Conservation (phyloP, 2,797 vertebrate genomes). For the Melanotaenia nigrans region DNA sequence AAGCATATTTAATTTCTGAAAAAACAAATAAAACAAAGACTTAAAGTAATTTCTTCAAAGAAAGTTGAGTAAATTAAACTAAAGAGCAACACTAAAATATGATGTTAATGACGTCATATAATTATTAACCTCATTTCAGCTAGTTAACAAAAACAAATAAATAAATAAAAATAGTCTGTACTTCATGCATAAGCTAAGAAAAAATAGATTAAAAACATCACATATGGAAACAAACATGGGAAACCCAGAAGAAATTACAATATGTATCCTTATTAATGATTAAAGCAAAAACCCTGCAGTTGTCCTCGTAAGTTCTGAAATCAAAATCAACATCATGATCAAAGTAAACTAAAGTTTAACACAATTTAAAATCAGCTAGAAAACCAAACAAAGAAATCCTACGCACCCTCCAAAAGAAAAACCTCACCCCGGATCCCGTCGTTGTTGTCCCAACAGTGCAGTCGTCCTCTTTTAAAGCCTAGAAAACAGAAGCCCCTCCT, state of each 20-base stretch:
- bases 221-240: not conserved
- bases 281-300: not conserved
- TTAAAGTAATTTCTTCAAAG: not conserved
- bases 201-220: not conserved
- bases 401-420: not conserved
- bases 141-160: too few relatives aligned
- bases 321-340: too few relatives aligned
- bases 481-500: constrained; percentile 30
- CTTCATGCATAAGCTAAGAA: not conserved
- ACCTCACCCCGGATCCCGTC: constrained; percentile 29
- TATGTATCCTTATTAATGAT: not conserved
- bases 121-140: too few relatives aligned
- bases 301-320: not conserved
- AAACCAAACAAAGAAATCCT: not conserved
- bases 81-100: not conserved
- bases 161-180: not conserved
- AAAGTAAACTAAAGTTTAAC: not conserved
- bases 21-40: not conserved
- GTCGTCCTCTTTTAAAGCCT: not conserved
- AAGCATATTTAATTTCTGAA: not conserved
- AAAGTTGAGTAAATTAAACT: not conserved
- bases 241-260: not conserved
- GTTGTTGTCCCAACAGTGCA: not conserved
- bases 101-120: too few relatives aligned
- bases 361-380: not conserved